These are phyloP conservation scores for Morone saxatilis DNA, from an alignment of 2,113 vertebrate genomes.

Conservation along the genomic window DNA sequence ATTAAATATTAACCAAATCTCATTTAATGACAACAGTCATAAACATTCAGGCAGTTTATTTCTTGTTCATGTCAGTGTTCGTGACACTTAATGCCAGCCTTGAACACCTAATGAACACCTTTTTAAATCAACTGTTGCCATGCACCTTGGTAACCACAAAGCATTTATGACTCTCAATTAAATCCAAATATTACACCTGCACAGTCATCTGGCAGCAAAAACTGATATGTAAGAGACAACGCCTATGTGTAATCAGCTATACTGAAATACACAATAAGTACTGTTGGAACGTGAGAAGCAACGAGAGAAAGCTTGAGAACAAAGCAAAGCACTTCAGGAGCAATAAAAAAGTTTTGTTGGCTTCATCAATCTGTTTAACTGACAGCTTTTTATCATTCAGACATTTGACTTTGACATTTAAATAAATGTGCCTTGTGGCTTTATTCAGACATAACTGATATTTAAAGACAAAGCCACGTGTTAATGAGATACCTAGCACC, in stretches of 20 bases:
- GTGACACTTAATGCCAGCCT: neutral
- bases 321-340: neutral
- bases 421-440: neutral
- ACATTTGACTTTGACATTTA: neutral
- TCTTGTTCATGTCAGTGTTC: neutral
- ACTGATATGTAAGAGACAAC: neutral
- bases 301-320: neutral
- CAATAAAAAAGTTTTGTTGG: neutral
- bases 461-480: neutral
- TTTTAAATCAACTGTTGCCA: neutral
- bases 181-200: conserved; percentile 2
- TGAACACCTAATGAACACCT: neutral
- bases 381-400: neutral
- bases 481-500: neutral
- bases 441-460: neutral
- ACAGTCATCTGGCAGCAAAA: conserved; percentile 9
- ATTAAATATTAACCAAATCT: neutral
- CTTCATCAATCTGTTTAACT: neutral
- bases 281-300: neutral
- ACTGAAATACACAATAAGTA: neutral
- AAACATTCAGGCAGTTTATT: neutral
- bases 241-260: neutral
- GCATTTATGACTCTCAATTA: conserved; percentile 10
- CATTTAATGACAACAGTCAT: neutral
- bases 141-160: neutral